Base-by-base conservation (phyloP, 2,113 vertebrate species). In the Synchiropus splendidus region DNA sequence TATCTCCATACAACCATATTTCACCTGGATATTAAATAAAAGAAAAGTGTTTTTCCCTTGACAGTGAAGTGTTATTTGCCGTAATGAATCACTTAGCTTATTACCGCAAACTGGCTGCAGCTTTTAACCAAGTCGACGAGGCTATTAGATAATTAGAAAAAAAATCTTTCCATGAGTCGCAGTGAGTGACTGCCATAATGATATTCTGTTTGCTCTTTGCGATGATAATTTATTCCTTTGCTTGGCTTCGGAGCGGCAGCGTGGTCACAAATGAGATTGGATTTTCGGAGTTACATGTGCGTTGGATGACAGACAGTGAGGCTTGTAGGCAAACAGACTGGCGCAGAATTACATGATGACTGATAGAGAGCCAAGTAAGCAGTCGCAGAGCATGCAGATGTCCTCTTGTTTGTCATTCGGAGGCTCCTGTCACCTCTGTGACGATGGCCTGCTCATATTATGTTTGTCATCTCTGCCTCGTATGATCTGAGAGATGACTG, bases 131-230 rank as follows among this genome's bases (percentile, higher is more conserved):
- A 60, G 32, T 9, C 4, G 18, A 39, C 38, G 5, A 6, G 44
- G 21, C 51, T 49, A 48, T 73, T 79, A 67, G 67, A 54, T 59
- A 53, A 77, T 81, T 72, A 47, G 72, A 75, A 70, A 33, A 52
- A 42, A 44, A 41, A 31, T 16, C 17, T 44, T 16, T 40, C 10
- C 30, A 31, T 16, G 18, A 34, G 11, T 47, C 41, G 42, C 31
- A 13, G 47, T 35, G 41, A 62, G 39, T 45, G 17, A 45, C 48
- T 32, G 45, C 27, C 30, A 43, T 50, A 61, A 62, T 56, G 36
- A 27, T 32, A 54, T 67, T 58, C 48, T 38, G 45, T 70, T n/a
- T 67, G 51, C 44, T 48, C 63, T 59, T 56, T 51, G 46, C 45
- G 45, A 21, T 38, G 48, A 31, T 27, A 27, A 27, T 27, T 36